A percentile compares a stretch with the other conserved stretches of the same genome.
These are phyloP conservation scores for Struthidea cinerea DNA, from an alignment of 2,113 vertebrate genomes.

Conservation along the genomic window DNA sequence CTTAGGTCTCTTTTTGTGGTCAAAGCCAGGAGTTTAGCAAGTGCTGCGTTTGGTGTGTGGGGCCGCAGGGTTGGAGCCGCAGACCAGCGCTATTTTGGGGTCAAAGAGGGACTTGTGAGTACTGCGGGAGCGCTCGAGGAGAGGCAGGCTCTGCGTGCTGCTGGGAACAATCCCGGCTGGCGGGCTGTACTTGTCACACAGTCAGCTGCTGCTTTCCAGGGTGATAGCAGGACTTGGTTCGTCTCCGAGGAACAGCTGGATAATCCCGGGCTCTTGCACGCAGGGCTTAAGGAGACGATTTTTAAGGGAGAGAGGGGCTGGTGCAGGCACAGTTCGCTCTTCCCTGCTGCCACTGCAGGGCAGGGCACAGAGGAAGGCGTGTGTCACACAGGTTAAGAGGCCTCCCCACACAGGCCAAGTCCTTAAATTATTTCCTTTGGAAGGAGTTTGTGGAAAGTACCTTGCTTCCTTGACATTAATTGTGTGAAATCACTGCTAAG, in stretches of 20 bases:
- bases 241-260: not conserved
- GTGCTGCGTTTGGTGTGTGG: fast-evolving
- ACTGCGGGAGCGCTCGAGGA: not conserved
- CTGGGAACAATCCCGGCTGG: not conserved
- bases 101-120: not conserved
- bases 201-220: not conserved
- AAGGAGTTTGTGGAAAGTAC: not conserved
- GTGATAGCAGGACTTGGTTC: not conserved
- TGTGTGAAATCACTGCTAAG: not conserved
- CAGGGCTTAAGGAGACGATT: not conserved
- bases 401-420: not conserved
- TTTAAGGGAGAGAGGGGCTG: not conserved
- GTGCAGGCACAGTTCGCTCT: not conserved
- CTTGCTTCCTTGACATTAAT: not conserved
- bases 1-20: not conserved
- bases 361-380: not conserved
- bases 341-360: not conserved
- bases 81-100: not conserved
- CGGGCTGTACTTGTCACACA: not conserved
- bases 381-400: not conserved
- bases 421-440: not conserved
- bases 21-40: not conserved
- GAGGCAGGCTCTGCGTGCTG: not conserved
- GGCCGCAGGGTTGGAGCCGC: not conserved
- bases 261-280: fast-evolving